Conservation (phyloP, 1,140 invertebrate species). For the Drosophila arizonae region DNA sequence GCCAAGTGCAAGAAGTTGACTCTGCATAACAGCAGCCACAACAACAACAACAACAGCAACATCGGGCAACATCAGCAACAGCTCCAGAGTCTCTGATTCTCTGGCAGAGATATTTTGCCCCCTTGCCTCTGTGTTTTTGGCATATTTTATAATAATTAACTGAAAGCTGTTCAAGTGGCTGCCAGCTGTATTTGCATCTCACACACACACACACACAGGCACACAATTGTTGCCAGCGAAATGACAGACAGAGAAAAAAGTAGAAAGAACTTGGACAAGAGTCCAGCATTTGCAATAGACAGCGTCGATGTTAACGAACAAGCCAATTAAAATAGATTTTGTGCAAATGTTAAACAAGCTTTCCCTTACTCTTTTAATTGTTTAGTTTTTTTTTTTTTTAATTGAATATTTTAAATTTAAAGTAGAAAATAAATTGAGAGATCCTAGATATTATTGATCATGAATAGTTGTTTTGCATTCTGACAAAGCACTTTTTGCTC, state of each 20-base stretch:
- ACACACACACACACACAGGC: too few species aligned
- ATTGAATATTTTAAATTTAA: neutral
- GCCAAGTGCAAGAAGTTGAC: constrained; percentile 45
- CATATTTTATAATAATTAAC: constrained; percentile 64
- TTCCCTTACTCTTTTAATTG: neutral
- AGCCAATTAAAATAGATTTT: constrained; percentile 5
- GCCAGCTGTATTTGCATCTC: neutral
- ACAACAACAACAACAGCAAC: neutral
- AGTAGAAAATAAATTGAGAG: too few species aligned
- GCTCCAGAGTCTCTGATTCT: neutral
- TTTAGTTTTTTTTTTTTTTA: neutral
- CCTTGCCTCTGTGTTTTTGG: constrained; percentile 19
- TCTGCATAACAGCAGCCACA: constrained; percentile 9
- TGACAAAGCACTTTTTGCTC: too few species aligned
- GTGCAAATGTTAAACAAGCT: neutral
- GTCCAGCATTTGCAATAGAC: neutral
- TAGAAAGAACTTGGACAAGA: neutral
- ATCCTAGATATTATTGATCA: too few species aligned
- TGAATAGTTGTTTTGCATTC: too few species aligned
- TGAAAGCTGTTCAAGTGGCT: constrained; percentile 36
- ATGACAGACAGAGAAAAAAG: neutral
- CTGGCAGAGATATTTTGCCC: neutral
- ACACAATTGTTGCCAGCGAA: neutral
- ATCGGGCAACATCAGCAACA: neutral
- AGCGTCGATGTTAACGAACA: neutral